Base-by-base conservation (phyloP, 2,888 invertebrate genomes). In the Polydrusus tereticollis region DNA sequence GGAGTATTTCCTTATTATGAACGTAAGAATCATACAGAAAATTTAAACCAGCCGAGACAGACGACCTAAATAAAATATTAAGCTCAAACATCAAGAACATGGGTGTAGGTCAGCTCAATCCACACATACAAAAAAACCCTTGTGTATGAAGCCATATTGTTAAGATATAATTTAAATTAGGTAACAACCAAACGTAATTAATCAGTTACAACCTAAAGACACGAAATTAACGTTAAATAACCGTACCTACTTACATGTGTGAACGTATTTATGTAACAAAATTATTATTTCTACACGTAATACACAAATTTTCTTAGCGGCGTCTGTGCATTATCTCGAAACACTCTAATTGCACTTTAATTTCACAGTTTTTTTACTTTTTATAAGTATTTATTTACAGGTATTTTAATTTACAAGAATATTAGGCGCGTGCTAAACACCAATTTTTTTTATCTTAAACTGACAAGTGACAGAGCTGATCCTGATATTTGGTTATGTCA, bases 181-280 rank as follows among this genome's bases (percentile, higher is more conserved):
- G 12, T 45, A 60, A 60, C 26, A 45, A 16, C 0, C 16, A 8
- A 29, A 60, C 23, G 2, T 26, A 10, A 41, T 60, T 60, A 43
- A 60, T 41, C 18, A 43, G 26, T 14, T 43, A 16, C 21, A 21
- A 16, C 29, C 52, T n/a, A 33, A 55, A 55, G 29, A 55, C 57
- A 57, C 26, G 29, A 20, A 64, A 33, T 66, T 64, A 68, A 60
- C 38, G 45, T 69, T 69, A 69, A 69, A 70, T 58, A 64, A 64
- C 70, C 64, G 63, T 70, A 64, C 64, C 38, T 70, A 70, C 64
- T 47, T 70, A 70, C 70, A 70, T 70, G 70, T 64, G 70, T 70
- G 33, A 43, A 70, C 36, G 29, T 64, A 59, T 65, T 64, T 70
- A 70, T 69, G 64, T 70, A 65, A 70, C 64, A 55, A 65, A 2